Conservation (phyloP, 2,797 vertebrate species). For the Chelidonichthys spinosus region DNA sequence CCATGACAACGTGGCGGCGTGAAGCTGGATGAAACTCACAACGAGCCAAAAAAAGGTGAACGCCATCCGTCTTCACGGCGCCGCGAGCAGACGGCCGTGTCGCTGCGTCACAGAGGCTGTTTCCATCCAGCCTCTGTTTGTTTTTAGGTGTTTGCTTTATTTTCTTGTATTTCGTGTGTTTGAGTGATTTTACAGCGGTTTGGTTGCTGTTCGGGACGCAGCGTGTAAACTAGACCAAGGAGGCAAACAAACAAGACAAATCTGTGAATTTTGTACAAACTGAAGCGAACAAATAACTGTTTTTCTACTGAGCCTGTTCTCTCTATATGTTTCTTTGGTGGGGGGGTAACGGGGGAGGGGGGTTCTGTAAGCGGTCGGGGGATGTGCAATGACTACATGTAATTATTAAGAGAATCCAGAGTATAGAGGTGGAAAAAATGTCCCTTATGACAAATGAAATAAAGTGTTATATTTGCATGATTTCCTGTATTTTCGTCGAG, state of each 20-base stretch:
- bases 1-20: slow-evolving; percentile 40
- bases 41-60: slow-evolving; percentile 34
- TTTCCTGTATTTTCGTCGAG: slow-evolving; percentile 86
- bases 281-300: slow-evolving; percentile 81
- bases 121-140: slow-evolving; percentile 26
- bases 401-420: slow-evolving; percentile 79
- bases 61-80: slow-evolving; percentile 6
- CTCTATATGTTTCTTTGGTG: slow-evolving; percentile 78
- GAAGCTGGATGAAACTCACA: slow-evolving; percentile 27
- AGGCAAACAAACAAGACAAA: slow-evolving; percentile 67
- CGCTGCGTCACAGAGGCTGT: slow-evolving; percentile 23
- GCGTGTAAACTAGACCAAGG: slow-evolving; percentile 57
- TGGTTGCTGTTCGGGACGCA: slow-evolving; percentile 65
- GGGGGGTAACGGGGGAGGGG: background rate
- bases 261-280: slow-evolving; percentile 89
- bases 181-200: slow-evolving; percentile 72
- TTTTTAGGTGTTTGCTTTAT: slow-evolving; percentile 29
- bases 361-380: slow-evolving; percentile 75
- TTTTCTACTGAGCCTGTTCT: slow-evolving; percentile 85
- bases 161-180: slow-evolving; percentile 40
- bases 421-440: slow-evolving; percentile 77
- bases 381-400: slow-evolving; percentile 85
- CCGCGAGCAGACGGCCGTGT: slow-evolving; percentile 3
- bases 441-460: slow-evolving; percentile 79
- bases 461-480: slow-evolving; percentile 91